Evolutionary conservation across 1,140 invertebrate genomes (phyloP).

Genomic region (Ips nitidus): DNA sequence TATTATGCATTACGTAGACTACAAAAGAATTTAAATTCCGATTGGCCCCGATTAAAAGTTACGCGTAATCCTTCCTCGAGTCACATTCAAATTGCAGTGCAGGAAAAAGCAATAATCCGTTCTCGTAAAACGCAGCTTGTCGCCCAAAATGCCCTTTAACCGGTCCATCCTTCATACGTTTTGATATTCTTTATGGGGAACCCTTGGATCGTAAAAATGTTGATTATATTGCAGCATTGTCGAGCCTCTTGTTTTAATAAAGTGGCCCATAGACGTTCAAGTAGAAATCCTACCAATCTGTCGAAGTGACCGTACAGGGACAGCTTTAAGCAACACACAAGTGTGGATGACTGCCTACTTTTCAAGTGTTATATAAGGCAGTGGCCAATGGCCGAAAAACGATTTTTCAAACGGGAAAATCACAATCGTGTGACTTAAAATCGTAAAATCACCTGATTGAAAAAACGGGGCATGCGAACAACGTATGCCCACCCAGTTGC

Average conservation of each 20-base stretch:
- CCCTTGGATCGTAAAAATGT: slow-evolving; percentile 22
- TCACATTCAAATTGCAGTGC: too few relatives aligned
- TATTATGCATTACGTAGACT: slow-evolving; percentile 22
- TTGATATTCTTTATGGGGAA: slow-evolving; percentile 25
- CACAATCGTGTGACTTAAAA: too few relatives aligned
- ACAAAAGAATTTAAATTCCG: slow-evolving; percentile 28
- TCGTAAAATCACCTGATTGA: too few relatives aligned
- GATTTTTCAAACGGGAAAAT: too few relatives aligned
- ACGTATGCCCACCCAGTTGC: too few relatives aligned
- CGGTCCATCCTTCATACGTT: slow-evolving; percentile 28
- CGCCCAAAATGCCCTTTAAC: slow-evolving; percentile 21
- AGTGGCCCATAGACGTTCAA: background rate
- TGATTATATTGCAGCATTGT: slow-evolving; percentile 30
- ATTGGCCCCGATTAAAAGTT: background rate
- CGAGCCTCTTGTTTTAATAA: slow-evolving; percentile 12
- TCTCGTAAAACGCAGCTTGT: slow-evolving; percentile 31
- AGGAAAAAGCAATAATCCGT: background rate
- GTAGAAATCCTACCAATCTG: background rate
- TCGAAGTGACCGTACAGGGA: background rate
- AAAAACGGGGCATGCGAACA: too few relatives aligned
- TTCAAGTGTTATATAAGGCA: slow-evolving; percentile 30
- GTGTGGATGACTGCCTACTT: slow-evolving; percentile 32
- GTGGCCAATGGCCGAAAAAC: slow-evolving; percentile 4
- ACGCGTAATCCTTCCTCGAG: too few relatives aligned
- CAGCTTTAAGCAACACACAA: slow-evolving; percentile 8